These are phyloP conservation scores for Gobiocypris rarus DNA, from an alignment of 2,113 vertebrate genomes.

Conservation along the genomic window DNA sequence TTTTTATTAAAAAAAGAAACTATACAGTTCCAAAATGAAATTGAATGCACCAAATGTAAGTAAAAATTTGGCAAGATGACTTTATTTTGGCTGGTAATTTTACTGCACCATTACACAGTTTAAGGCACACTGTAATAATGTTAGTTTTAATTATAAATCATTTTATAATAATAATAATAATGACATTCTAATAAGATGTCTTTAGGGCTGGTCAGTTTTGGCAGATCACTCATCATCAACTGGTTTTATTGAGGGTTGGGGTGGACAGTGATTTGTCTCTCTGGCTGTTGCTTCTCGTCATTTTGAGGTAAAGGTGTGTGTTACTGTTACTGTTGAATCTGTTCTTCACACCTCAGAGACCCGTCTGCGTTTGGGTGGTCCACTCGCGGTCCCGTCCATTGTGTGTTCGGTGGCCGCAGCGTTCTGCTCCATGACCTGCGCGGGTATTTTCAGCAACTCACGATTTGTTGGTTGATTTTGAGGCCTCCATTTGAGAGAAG, in stretches of 20 bases:
- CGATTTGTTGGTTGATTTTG: background rate
- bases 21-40: no score
- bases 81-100: no score
- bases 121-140: no score
- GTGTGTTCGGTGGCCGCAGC: background rate
- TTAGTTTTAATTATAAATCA: no score
- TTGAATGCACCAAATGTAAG: no score
- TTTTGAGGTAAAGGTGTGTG: conserved; percentile 46
- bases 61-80: no score
- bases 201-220: background rate
- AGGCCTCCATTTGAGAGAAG: background rate
- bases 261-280: background rate
- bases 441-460: background rate
- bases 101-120: no score
- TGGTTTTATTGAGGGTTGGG: background rate
- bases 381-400: background rate
- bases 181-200: no score
- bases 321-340: conserved; percentile 58
- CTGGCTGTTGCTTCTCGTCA: background rate
- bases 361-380: conserved; percentile 62
- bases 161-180: no score
- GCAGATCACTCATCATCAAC: background rate
- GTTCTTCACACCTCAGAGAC: conserved; percentile 17
- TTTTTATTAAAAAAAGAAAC: no score
- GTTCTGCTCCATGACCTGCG: background rate